Conservation (phyloP, 2,888 invertebrate species). For the Elysia crispata region DNA sequence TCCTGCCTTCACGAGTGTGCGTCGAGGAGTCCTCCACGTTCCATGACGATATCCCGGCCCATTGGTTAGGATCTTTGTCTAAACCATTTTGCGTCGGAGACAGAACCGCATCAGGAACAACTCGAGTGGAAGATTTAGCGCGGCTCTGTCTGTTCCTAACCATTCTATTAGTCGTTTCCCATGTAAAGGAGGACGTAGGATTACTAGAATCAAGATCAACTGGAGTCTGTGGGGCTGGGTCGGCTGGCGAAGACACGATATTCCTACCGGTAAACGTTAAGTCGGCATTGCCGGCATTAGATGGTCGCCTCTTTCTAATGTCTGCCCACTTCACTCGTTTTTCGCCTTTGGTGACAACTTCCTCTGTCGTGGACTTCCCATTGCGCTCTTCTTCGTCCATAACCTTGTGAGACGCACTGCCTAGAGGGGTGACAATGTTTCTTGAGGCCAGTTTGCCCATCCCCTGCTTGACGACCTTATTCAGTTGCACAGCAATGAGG, state of each 20-base stretch:
- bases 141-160: no score
- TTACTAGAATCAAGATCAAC: background rate
- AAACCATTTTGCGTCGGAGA: no score
- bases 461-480: background rate
- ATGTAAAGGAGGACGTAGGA: no score
- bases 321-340: background rate
- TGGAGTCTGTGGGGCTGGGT: background rate
- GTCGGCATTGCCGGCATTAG: background rate
- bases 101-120: no score
- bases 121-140: no score
- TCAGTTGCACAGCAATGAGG: background rate
- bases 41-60: background rate
- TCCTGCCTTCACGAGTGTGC: background rate
- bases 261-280: background rate
- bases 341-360: background rate
- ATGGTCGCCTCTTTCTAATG: conserved; percentile 5
- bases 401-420: background rate
- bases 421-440: background rate
- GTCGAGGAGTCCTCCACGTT: background rate
- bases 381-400: background rate
- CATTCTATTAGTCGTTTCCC: no score
- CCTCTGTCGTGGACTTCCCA: background rate
- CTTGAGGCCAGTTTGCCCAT: conserved; percentile 12
- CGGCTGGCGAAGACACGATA: background rate
- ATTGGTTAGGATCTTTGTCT: background rate